Base-by-base conservation (phyloP, 2,113 vertebrate species). In the Cryptotis parvus region DNA sequence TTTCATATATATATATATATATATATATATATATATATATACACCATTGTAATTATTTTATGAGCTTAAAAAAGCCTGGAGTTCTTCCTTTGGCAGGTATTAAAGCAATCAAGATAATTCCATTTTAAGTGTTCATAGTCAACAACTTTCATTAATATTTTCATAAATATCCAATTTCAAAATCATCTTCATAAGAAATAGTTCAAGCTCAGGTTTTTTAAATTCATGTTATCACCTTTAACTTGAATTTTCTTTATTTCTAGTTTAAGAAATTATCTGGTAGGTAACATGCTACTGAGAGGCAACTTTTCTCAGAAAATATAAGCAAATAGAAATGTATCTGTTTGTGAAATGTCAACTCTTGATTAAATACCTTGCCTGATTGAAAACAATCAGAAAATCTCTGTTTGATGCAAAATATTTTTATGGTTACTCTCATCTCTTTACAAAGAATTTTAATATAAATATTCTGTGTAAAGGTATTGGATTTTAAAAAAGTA, bases 401-500 rank as follows among this genome's bases (percentile, higher is more conserved):
- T 73, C 15, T 80, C 65, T 55, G 2, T 58, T 58, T 58, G 26
- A 1, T 45, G 14, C 37, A 41, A 33, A 84, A 16, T 90, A 70
- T 68, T 61, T 88, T 81, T 61, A 39, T 20, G 4, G 4, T 87
- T 49, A 33, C 45, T 29, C 3, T 70, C 11, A 35, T 26, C 65
- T 81, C 37, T 52, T 81, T 58, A 78, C 18, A 45, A 37, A 63
- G 11, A 33, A 37, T 11, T 74, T 0, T 31, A 24, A 31, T 76
- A 1, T 37, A 33, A n/a, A 52, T 83, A 58, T 77, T 77, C 31
- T 52, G 5, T 27, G 41, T 66, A 52, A 49, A 80, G 66, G 45
- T 69, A 79, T 80, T 61, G 41, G 73, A 65, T 82, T 84, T 86
- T 61, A 66, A 91, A 66, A 91, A 89, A 73, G 82, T 45, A 86